Percentiles rank a stretch among this genome's conserved stretches.
Conservation (phyloP, 1,140 invertebrate species). For the Drosophila sechellia region DNA sequence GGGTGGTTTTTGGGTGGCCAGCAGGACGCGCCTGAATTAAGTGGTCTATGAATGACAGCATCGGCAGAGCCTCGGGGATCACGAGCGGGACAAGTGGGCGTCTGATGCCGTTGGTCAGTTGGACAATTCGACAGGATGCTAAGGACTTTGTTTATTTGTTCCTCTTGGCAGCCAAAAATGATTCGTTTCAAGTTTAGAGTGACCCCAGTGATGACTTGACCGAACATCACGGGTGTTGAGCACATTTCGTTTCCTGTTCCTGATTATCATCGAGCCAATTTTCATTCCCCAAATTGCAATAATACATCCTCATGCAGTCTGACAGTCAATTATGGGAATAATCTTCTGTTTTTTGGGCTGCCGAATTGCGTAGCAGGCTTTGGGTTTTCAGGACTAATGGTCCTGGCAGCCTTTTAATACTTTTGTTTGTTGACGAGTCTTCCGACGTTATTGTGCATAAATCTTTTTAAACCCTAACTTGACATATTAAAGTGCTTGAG, state of each 20-base stretch:
- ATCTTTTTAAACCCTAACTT: not conserved
- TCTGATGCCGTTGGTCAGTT: constrained; percentile 6
- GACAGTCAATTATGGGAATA: constrained; percentile 29
- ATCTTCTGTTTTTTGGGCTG: constrained; percentile 4
- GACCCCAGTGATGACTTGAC: constrained; percentile 34
- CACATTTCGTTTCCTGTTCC: constrained; percentile 27
- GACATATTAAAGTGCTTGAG: not conserved
- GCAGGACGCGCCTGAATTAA: constrained; percentile 62
- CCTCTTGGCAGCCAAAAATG: constrained; percentile 30
- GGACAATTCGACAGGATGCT: constrained; percentile 3
- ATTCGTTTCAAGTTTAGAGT: constrained; percentile 51
- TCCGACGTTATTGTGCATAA: not conserved
- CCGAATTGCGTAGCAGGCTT: not conserved
- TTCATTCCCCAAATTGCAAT: constrained; percentile 18
- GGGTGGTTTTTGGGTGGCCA: not conserved
- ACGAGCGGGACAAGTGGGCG: constrained; percentile 20
- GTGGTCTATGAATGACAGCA: constrained; percentile 62
- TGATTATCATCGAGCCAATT: constrained; percentile 10
- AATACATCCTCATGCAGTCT: constrained; percentile 19
- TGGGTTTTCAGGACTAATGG: not conserved
- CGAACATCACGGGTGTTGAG: not conserved
- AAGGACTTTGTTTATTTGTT: constrained; percentile 42
- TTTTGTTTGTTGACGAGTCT: not conserved
- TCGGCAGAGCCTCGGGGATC: constrained; percentile 8
- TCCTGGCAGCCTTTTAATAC: not conserved